Conservation (phyloP, 1,140 invertebrate genomes). For the Heliconius himera region DNA sequence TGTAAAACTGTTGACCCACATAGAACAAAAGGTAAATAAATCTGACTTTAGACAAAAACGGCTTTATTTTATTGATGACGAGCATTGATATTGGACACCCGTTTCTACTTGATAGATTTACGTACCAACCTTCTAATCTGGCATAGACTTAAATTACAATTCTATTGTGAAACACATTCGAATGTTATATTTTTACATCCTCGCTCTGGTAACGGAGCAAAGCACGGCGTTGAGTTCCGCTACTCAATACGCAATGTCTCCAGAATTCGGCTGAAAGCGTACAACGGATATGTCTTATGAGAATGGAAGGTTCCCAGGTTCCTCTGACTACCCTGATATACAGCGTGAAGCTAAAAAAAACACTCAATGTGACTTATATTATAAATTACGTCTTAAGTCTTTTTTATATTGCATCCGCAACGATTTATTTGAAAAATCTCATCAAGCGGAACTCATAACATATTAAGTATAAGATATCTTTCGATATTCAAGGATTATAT, state of each 20-base stretch:
- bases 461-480: slow-evolving; percentile 7
- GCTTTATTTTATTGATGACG: slow-evolving; percentile 55
- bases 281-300: too few relatives aligned
- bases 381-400: slow-evolving; percentile 8
- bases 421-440: background rate
- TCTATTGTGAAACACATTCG: slow-evolving; percentile 17
- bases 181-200: background rate
- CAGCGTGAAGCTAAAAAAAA: too few relatives aligned
- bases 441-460: slow-evolving; percentile 19
- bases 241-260: too few relatives aligned
- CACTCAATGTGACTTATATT: slow-evolving; percentile 32
- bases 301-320: too few relatives aligned
- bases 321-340: too few relatives aligned
- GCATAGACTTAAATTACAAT: slow-evolving; percentile 44
- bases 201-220: too few relatives aligned
- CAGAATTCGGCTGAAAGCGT: too few relatives aligned
- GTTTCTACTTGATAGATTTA: slow-evolving; percentile 49
- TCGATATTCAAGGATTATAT: slow-evolving; percentile 8
- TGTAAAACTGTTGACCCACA: slow-evolving; percentile 67
- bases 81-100: slow-evolving; percentile 46
- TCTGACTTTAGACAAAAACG: slow-evolving; percentile 68
- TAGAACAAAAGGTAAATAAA: slow-evolving; percentile 72
- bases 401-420: background rate
- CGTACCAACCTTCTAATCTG: slow-evolving; percentile 49
- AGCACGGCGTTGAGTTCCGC: too few relatives aligned